These are phyloP conservation scores for Scolanthus callimorphus DNA, from an alignment of 92 coral and sea anemone species.

Conservation along the genomic window DNA sequence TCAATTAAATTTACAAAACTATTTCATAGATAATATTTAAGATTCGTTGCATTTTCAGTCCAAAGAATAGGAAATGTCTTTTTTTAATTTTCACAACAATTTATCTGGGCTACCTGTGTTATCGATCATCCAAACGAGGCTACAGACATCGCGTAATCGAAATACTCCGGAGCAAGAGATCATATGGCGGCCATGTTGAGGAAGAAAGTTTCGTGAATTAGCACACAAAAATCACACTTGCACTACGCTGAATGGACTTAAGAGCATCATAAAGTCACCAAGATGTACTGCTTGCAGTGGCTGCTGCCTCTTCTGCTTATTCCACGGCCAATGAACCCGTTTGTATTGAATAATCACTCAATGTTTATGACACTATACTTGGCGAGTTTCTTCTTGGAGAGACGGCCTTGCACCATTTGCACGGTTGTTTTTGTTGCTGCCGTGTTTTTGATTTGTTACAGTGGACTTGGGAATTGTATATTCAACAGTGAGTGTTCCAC, in stretches of 20 bases:
- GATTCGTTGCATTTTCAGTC: too few relatives aligned
- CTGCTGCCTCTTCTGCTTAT: slow-evolving; percentile 89
- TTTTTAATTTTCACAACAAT: too few relatives aligned
- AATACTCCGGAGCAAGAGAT: not conserved
- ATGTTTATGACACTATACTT: slow-evolving; percentile 98
- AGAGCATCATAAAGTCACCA: not conserved
- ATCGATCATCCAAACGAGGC: not conserved
- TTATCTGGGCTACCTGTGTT: not conserved
- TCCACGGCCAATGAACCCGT: slow-evolving; percentile 95
- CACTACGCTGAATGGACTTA: not conserved
- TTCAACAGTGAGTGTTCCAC: slow-evolving; percentile 88
- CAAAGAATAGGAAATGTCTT: too few relatives aligned
- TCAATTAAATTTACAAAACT: too few relatives aligned
- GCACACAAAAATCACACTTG: not conserved
- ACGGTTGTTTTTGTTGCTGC: slow-evolving; percentile 95
- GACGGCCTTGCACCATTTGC: slow-evolving; percentile 99
- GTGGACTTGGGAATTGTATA: slow-evolving; percentile 98
- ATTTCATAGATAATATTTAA: too few relatives aligned
- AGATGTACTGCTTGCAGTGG: slow-evolving; percentile 99
- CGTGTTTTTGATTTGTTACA: slow-evolving; percentile 92
- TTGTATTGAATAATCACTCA: slow-evolving; percentile 93
- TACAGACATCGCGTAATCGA: too few relatives aligned
- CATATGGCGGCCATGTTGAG: not conserved
- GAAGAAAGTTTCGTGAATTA: not conserved
- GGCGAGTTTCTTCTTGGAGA: slow-evolving; percentile 98